A percentile compares a stretch with the other conserved stretches of the same genome.
phyloP scores from a whole-genome alignment of 2,113 vertebrate genomes.

The Pomatorhinus ruficollis region DNA sequence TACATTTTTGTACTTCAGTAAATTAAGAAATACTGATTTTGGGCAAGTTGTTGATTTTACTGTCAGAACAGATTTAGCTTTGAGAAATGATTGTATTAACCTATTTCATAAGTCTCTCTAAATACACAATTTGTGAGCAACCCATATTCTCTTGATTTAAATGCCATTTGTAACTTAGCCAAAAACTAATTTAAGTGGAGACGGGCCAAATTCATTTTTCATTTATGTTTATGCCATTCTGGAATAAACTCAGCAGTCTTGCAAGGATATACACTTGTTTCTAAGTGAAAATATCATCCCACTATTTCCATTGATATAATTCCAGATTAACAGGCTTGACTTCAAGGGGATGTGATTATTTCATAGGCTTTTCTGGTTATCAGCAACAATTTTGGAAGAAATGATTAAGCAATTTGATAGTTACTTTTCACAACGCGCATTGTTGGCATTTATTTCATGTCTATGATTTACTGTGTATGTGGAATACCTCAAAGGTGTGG shows the following conservation, averaged over 20 bases:
- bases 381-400: neutral
- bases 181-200: constrained; percentile 37
- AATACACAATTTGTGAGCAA: constrained; percentile 58
- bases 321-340: constrained; percentile 1
- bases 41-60: constrained; percentile 65
- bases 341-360: constrained; percentile 4
- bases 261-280: neutral
- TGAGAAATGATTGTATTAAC: constrained; percentile 71
- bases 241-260: constrained; percentile 5
- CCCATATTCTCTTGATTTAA: constrained; percentile 38
- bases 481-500: neutral
- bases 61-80: constrained; percentile 72
- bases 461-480: neutral
- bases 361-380: neutral
- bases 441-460: neutral
- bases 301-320: neutral
- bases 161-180: constrained; percentile 53
- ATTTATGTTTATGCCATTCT: constrained; percentile 31
- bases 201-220: constrained; percentile 24
- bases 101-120: constrained; percentile 56
- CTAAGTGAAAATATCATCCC: neutral
- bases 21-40: constrained; percentile 71
- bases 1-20: constrained; percentile 50
- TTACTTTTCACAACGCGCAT: neutral
- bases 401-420: neutral